A percentile compares a stretch with the other conserved stretches of the same genome.
Conservation (phyloP, 2,888 invertebrate species). For the Noctuana brunneofusca region DNA sequence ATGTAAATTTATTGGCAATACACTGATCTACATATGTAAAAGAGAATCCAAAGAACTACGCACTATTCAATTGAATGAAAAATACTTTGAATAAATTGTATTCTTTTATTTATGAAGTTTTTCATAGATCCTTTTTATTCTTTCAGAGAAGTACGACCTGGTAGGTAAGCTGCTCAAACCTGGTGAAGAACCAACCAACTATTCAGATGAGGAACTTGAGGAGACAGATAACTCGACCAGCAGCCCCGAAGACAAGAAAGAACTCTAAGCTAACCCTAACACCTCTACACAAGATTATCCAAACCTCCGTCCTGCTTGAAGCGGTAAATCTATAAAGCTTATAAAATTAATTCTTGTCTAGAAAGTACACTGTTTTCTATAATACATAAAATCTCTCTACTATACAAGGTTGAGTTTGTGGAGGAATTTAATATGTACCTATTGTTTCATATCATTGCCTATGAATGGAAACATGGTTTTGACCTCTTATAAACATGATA, state of each 20-base stretch:
- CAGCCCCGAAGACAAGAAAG: slow-evolving; percentile 63
- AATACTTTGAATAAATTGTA: background rate
- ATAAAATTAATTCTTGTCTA: background rate
- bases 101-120: background rate
- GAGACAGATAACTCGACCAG: slow-evolving; percentile 66
- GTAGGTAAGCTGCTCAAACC: slow-evolving; percentile 95
- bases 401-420: background rate
- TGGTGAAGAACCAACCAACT: slow-evolving; percentile 94
- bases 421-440: too few species aligned
- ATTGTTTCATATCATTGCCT: background rate
- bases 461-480: background rate
- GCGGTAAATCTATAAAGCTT: background rate
- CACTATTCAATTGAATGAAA: too few species aligned
- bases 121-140: background rate
- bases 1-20: too few species aligned
- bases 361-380: background rate
- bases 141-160: slow-evolving; percentile 95
- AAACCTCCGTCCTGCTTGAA: slow-evolving; percentile 28
- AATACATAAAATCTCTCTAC: background rate
- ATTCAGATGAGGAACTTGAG: slow-evolving; percentile 93
- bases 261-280: slow-evolving; percentile 49
- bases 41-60: too few species aligned
- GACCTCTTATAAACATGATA: background rate
- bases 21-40: too few species aligned
- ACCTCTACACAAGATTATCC: slow-evolving; percentile 32